These are phyloP conservation scores for Taphrorychus bicolor DNA, from an alignment of 2,888 invertebrate species.

Conservation along the genomic window DNA sequence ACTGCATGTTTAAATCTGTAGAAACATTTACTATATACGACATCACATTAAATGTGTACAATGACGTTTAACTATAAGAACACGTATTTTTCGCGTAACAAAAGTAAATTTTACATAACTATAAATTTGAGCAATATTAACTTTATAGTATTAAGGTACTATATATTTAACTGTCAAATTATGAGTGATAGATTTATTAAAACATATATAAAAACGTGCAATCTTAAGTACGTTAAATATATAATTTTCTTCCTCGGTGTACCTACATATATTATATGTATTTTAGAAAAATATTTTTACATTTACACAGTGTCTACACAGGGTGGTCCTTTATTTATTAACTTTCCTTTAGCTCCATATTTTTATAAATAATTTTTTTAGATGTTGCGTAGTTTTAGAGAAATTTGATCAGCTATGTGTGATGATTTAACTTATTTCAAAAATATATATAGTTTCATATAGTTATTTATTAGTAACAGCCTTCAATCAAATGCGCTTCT, in stretches of 20 bases:
- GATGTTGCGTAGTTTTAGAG: constrained; percentile 26
- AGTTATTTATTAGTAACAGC: background rate
- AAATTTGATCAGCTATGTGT: background rate
- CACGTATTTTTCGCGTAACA: constrained; percentile 32
- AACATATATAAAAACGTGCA: constrained; percentile 44
- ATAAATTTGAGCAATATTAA: constrained; percentile 59
- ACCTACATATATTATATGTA: constrained; percentile 11
- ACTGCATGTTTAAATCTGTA: constrained; percentile 33
- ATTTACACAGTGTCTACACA: constrained; percentile 7
- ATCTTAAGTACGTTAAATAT: constrained; percentile 39
- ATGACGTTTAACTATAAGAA: constrained; percentile 27
- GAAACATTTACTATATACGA: constrained; percentile 20
- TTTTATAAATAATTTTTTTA: constrained; percentile 3
- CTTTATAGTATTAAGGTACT: constrained; percentile 50
- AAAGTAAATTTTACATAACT: constrained; percentile 35
- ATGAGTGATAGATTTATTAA: constrained; percentile 57
- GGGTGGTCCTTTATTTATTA: constrained; percentile 16
- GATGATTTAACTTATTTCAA: background rate
- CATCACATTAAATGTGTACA: constrained; percentile 19
- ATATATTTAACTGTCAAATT: constrained; percentile 59
- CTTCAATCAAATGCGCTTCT: background rate
- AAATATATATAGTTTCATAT: too few relatives aligned
- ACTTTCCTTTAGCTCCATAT: background rate
- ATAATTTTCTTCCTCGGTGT: constrained; percentile 24
- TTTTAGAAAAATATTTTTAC: constrained; percentile 11